Evolutionary conservation across 2,888 invertebrate genomes (phyloP), one percentile per base, ranked within the genome.

Genomic region (Stenodera caucasica): DNA sequence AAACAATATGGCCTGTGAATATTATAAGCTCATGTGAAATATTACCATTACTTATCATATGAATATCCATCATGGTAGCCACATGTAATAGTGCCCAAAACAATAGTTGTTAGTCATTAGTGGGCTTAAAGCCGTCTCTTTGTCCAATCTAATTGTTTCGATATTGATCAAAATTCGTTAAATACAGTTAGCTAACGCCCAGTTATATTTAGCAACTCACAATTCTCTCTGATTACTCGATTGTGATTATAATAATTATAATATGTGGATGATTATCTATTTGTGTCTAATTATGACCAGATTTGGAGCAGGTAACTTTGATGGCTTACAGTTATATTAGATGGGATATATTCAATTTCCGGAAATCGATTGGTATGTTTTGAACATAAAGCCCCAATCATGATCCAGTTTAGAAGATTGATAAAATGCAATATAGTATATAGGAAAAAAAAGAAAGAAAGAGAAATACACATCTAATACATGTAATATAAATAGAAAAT

Each of bases 311-410:
- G n/a, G n/a, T n/a, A n/a, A 9, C 15, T 45, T 12, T 21, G 21
- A 18, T 45, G 8, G 21, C 11, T 45, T 45, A 26, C 26, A 7
- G 3, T 3, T 45, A 11, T 45, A 45, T 45, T 5, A 8, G 45
- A 21, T 21, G 21, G n/a, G n/a, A 21, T 21, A 21, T 6, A 37
- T 45, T 45, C 45, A 45, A 45, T 45, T 45, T 45, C 12, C 18
- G 2, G 8, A 15, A 37, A 37, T 12, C 45, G 12, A 45, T 21
- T 21, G 9, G 18, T 45, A 21, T 45, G 11, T 15, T 21, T 45
- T n/a, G 21, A 45, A 45, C 45, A 45, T 45, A 45, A 45, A 45
- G 18, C 45, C 21, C 21, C 21, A 45, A 21, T 45, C 45, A 18
- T 45, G 45, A 45, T 45, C 21, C 45, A 45, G 45, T 45, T 21